phyloP scores from a whole-genome alignment of 2,113 vertebrate species.

The Atrichornis clamosus region DNA sequence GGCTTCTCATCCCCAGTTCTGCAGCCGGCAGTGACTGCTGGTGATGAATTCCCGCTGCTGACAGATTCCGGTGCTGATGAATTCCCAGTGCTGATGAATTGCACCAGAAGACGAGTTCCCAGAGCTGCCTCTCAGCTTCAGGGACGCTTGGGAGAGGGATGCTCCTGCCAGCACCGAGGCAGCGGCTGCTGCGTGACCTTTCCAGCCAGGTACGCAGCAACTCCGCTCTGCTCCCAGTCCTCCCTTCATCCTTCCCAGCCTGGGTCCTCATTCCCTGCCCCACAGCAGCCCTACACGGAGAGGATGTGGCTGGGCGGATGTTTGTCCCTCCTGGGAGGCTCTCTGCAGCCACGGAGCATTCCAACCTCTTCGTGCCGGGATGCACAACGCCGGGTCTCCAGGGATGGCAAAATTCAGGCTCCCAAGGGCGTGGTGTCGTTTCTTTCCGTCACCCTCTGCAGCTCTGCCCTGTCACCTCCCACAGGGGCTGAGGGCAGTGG shows the following conservation, averaged over 20 bases:
- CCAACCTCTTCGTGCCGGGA: background rate
- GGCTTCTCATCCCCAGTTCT: background rate
- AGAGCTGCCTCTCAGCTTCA: background rate
- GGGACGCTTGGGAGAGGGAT: background rate
- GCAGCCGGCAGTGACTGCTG: background rate
- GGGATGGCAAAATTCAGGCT: background rate
- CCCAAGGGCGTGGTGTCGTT: fast-evolving
- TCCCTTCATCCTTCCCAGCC: background rate
- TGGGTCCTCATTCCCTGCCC: background rate
- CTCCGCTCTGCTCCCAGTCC: background rate
- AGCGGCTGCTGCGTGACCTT: background rate
- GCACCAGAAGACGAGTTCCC: no score
- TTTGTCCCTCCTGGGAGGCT: background rate
- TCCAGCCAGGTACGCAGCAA: background rate
- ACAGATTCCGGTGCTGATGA: background rate
- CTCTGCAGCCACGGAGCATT: background rate
- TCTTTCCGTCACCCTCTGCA: background rate
- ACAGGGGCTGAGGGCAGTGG: fast-evolving
- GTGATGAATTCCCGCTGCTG: background rate
- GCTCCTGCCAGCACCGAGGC: background rate
- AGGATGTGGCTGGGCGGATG: background rate
- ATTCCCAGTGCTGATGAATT: background rate
- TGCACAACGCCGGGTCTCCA: background rate
- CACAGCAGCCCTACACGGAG: fast-evolving
- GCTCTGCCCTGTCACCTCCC: background rate